Evolutionary conservation across 2,113 vertebrate genomes (phyloP).

Genomic region (Salminus brasiliensis): DNA sequence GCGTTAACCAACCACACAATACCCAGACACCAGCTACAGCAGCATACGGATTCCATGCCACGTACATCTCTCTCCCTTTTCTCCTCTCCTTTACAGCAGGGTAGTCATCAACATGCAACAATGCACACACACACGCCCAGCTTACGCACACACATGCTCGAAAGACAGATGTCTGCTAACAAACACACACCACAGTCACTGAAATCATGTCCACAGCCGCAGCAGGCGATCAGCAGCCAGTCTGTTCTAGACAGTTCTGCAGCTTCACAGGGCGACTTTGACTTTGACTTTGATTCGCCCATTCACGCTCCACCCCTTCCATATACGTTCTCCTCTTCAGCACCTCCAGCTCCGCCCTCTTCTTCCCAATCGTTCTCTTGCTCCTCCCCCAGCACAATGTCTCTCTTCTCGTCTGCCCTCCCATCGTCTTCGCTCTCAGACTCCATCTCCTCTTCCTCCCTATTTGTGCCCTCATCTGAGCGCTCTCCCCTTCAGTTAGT

Average conservation of each 20-base stretch:
- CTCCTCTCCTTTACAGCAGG: conserved; percentile 21
- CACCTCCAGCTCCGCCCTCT: conserved; percentile 39
- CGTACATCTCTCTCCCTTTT: background rate
- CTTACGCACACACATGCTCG: background rate
- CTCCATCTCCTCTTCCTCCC: conserved; percentile 44
- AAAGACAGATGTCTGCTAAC: background rate
- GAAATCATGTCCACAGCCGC: background rate
- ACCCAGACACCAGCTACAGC: conserved; percentile 16
- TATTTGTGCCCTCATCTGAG: conserved; percentile 42
- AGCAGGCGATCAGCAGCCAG: conserved; percentile 7
- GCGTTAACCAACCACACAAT: conserved; percentile 1
- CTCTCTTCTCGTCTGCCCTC: conserved; percentile 7
- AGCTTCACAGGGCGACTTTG: background rate
- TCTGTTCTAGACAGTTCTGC: background rate
- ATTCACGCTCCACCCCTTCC: background rate
- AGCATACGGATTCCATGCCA: background rate
- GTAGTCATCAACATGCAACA: background rate
- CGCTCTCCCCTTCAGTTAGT: conserved; percentile 52
- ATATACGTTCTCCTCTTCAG: conserved; percentile 27
- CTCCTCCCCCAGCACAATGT: conserved; percentile 11
- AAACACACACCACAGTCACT: conserved; percentile 5
- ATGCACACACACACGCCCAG: conserved; percentile 7
- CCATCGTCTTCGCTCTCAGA: conserved; percentile 41
- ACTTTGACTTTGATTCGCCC: conserved; percentile 40
- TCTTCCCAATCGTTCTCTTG: conserved; percentile 14